Evolutionary conservation across 2,797 vertebrate species (phyloP), one percentile per base, ranked within the genome.

Genomic region (Hydrophis major): DNA sequence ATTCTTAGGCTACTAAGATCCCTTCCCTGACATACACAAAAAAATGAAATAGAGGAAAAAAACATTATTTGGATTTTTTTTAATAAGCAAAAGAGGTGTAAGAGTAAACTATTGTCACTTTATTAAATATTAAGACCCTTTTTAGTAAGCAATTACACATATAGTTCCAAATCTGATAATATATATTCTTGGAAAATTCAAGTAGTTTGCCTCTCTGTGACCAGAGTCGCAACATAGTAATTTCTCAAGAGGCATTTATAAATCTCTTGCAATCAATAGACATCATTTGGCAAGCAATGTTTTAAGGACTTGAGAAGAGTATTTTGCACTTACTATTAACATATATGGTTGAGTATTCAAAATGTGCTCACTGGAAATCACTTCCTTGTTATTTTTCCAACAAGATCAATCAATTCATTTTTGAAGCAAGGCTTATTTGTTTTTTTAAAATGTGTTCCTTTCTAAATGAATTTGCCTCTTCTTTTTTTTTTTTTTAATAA

Each of bases 321-420:
- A 96, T 96, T 96, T 96, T 93, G 92, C 97, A 99, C 98, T 99
- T 98, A 99, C 98, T 98, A 96, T 97, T 97, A 98, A 97, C 97
- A 97, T 97, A 98, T 97, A 98, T 97, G 97, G 98, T 96, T 97
- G 97, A 96, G 98, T 98, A 98, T 98, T 98, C 98, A 98, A 98
- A 98, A 98, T 98, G 98, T 98, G 98, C 97, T 99, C 98, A 98
- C 97, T 98, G 98, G 98, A 98, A 98, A 98, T 98, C 97, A 99
- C 98, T 96, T 98, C 12, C 2, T 55, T 98, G 97, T 98, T 99
- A 99, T 99, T 98, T 98, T 93, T 95, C 97, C 97, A 98, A 97
- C 95, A 97, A 95, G 98, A 97, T 94, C 94, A 96, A 96, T 88
- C 97, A 94, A 97, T 96, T 95, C 96, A 93, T 96, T 96, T 89